phyloP scores from a whole-genome alignment of 1,140 invertebrate genomes.

The Anthonomus grandis region DNA sequence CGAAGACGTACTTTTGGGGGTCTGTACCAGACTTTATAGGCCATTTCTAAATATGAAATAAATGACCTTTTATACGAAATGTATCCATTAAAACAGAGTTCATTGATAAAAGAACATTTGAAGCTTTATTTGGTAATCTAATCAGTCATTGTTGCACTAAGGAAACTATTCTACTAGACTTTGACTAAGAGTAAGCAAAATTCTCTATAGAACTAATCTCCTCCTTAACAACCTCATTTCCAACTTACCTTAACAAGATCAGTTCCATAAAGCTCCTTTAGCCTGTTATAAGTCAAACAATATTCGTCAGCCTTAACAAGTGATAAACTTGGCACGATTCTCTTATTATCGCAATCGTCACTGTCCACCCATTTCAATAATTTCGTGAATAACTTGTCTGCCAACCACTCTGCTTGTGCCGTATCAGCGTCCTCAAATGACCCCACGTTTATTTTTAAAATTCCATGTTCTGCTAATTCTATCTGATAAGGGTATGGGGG shows the following conservation, averaged over 20 bases:
- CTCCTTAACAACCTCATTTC: too few relatives aligned
- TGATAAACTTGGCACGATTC: slow-evolving; percentile 59
- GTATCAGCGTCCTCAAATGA: slow-evolving; percentile 36
- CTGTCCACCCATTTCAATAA: slow-evolving; percentile 65
- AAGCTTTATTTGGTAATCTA: too few relatives aligned
- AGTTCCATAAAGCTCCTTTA: slow-evolving; percentile 79
- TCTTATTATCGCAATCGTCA: slow-evolving; percentile 32
- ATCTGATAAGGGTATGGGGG: slow-evolving; percentile 44
- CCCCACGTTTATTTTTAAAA: slow-evolving; percentile 36
- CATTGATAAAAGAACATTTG: too few relatives aligned
- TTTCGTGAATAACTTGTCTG: slow-evolving; percentile 58
- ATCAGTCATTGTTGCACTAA: too few relatives aligned
- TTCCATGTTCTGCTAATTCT: slow-evolving; percentile 26
- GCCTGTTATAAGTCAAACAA: slow-evolving; percentile 63
- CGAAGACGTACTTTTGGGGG: slow-evolving; percentile 92
- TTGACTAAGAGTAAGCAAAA: too few relatives aligned
- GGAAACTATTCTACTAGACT: too few relatives aligned
- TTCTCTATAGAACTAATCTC: too few relatives aligned
- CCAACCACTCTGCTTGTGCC: slow-evolving; percentile 55
- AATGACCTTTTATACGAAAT: too few relatives aligned
- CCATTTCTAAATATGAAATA: slow-evolving; percentile 65
- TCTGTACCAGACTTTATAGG: slow-evolving; percentile 77
- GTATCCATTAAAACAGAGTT: too few relatives aligned
- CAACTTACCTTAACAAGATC: slow-evolving; percentile 64
- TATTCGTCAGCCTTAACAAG: slow-evolving; percentile 70